Evolutionary conservation across 1,140 invertebrate species (phyloP), one percentile per base, ranked within the genome.

Genomic region (Rhysida immarginata): DNA sequence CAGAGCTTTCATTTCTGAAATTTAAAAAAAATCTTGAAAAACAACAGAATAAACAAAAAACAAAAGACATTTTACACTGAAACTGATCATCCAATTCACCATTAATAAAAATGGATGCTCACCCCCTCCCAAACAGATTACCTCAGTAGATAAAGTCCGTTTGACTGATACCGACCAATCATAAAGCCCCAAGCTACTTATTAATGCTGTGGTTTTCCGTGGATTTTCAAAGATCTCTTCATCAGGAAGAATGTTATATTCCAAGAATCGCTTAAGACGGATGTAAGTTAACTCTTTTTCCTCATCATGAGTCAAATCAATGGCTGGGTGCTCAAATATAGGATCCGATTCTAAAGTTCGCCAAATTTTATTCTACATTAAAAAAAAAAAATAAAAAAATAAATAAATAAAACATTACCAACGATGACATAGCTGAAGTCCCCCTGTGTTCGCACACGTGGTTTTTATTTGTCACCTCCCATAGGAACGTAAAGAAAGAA

Each of bases 291-390:
- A 57, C 44, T 77, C 71, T 29, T 84, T 70, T 35, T 76, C 64
- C 57, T 93, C 84, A 55, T 90, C 84, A n/a, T 85, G 68, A 3
- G 76, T 71, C 13, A 78, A 75, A n/a, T 76, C 70, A 2, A 68
- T 65, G 23, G 60, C 64, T 60, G 75, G 72, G 29, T 78, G 75
- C 57, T 75, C 72, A 67, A 96, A 96, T 0, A 84, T 63, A 3
- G 87, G 83, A 68, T 92, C 84, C n/a, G 74, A 80, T 70, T 88
- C 80, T 29, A 96, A 66, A 2, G 79, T 80, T 24, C 80, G 77
- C 83, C 85, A 93, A 58, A 94, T 74, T 66, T 80, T 80, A 63
- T 85, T 78, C 89, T 94, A 66, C 35, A 78, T 46, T 44, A 24
- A 58, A 57, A 23, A 2, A 11, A 51, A 50, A 24, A 58, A 57